Evolutionary conservation across 2,113 vertebrate genomes (phyloP).

Genomic region (human): DNA sequence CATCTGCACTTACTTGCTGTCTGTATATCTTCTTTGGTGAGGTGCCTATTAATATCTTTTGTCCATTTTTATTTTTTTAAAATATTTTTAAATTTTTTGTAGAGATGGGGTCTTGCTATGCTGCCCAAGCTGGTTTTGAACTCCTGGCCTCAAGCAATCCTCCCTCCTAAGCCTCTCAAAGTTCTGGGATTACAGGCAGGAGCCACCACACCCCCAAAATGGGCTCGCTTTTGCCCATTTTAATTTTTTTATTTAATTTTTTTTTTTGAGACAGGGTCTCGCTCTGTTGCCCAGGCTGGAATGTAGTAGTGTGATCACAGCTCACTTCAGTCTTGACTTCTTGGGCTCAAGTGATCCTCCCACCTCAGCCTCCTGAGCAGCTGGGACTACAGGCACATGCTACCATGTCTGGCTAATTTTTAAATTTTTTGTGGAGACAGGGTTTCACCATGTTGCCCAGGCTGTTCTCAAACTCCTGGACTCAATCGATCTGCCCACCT

Average conservation of each 20-base stretch:
- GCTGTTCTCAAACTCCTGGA: background rate
- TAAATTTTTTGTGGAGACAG: background rate
- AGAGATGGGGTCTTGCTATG: too few relatives aligned
- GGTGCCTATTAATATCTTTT: background rate
- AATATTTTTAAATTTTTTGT: too few relatives aligned
- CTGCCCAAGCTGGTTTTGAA: too few relatives aligned
- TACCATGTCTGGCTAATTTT: background rate
- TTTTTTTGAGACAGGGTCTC: background rate
- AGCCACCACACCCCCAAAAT: too few relatives aligned
- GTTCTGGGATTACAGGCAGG: too few relatives aligned
- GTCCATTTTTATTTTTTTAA: background rate
- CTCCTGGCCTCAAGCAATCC: too few relatives aligned
- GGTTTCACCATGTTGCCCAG: background rate
- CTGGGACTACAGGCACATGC: background rate
- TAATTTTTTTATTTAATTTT: too few relatives aligned
- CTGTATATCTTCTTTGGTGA: slow-evolving; percentile 20
- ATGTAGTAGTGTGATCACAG: background rate
- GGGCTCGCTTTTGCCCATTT: too few relatives aligned
- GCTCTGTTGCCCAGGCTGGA: background rate
- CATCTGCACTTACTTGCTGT: background rate
- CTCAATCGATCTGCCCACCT: background rate
- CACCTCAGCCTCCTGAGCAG: background rate
- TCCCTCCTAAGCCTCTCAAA: too few relatives aligned
- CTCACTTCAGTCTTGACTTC: background rate
- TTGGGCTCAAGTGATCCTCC: background rate